Conservation (phyloP, 2,888 invertebrate genomes). For the Portevinia maculata region DNA sequence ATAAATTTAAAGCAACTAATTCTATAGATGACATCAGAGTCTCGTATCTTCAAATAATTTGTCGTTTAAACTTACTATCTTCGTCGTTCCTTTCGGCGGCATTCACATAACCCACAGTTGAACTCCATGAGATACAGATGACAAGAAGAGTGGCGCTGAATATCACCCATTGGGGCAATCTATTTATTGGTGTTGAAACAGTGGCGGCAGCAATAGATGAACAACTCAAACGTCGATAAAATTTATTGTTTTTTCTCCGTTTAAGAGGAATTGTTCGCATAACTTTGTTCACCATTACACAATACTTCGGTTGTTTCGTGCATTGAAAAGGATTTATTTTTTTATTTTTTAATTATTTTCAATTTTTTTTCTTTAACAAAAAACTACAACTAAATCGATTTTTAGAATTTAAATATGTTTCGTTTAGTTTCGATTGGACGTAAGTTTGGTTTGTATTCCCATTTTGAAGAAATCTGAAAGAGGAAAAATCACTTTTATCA, state of each 20-base stretch:
- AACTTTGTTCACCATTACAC: constrained; percentile 72
- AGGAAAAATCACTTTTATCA: constrained; percentile 31
- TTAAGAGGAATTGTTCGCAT: constrained; percentile 68
- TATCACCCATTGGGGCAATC: constrained; percentile 51
- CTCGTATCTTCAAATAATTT: constrained; percentile 5
- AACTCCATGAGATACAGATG: constrained; percentile 62
- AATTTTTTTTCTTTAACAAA: neutral
- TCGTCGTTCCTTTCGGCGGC: constrained; percentile 39
- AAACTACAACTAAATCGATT: neutral
- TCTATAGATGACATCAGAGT: constrained; percentile 47
- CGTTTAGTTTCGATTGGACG: constrained; percentile 38
- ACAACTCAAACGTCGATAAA: constrained; percentile 39
- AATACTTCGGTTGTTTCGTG: constrained; percentile 39
- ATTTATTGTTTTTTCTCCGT: constrained; percentile 63
- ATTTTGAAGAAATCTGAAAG: constrained; percentile 63
- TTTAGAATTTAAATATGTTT: neutral
- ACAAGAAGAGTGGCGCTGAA: constrained; percentile 52
- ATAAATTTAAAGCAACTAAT: constrained; percentile 12
- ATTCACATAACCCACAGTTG: constrained; percentile 62
- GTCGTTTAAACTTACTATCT: constrained; percentile 55
- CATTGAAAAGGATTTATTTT: constrained; percentile 58
- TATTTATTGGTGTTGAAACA: constrained; percentile 35
- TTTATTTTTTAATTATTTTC: constrained; percentile 7
- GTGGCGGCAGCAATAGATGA: constrained; percentile 44
- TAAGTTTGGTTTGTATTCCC: constrained; percentile 42